These are phyloP conservation scores for Notechis scutatus DNA, from an alignment of 2,113 vertebrate genomes.

Conservation along the genomic window DNA sequence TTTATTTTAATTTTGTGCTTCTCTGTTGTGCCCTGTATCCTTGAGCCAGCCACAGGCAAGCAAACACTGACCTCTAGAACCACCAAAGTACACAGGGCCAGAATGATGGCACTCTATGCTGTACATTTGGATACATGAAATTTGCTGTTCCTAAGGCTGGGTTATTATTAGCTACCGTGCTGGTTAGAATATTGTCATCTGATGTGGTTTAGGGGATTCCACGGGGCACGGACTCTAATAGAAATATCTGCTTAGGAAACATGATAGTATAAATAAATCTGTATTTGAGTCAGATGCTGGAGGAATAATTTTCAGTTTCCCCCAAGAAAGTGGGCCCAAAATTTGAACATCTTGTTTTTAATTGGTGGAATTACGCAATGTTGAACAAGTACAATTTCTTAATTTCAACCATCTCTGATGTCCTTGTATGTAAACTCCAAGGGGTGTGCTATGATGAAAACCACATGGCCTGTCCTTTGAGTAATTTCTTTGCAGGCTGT, in stretches of 20 bases:
- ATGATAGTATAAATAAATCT: background rate
- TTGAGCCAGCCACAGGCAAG: background rate
- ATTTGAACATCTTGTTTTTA: background rate
- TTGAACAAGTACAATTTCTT: background rate
- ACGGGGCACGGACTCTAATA: background rate
- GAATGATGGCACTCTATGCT: background rate
- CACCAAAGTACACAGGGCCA: background rate
- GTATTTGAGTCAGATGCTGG: background rate
- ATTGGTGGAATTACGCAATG: background rate
- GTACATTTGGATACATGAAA: background rate
- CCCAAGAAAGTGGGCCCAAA: background rate
- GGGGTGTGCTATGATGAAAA: background rate
- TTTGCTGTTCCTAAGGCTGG: too few species aligned
- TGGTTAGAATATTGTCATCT: background rate
- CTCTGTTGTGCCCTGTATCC: background rate
- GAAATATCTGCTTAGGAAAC: background rate
- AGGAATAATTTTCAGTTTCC: background rate
- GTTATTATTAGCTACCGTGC: background rate
- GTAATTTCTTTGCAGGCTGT: background rate
- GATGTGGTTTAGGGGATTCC: background rate
- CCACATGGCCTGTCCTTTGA: slow-evolving; percentile 24
- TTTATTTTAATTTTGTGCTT: background rate
- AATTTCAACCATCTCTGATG: background rate
- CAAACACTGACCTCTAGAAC: background rate
- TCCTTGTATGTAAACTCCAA: slow-evolving; percentile 8